Percentiles rank a stretch among this genome's conserved stretches.
phyloP scores from a whole-genome alignment of 2,797 vertebrate species.

The Acipenser transmontanus region DNA sequence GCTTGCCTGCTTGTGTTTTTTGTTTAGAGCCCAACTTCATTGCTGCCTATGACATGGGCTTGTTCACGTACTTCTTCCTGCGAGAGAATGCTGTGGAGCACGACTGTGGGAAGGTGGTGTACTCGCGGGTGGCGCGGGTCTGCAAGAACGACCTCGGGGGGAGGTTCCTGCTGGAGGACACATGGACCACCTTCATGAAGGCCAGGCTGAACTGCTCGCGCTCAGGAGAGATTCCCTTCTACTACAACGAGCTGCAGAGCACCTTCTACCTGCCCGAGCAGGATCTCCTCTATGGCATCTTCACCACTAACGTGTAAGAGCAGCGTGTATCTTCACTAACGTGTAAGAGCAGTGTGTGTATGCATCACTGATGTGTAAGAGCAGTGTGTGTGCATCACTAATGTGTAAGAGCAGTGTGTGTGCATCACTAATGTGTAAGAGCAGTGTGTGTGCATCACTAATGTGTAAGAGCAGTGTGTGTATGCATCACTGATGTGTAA shows the following conservation, averaged over 20 bases:
- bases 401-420: too few relatives aligned
- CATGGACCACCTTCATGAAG: conserved; percentile 97
- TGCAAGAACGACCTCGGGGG: conserved; percentile 96
- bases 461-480: too few relatives aligned
- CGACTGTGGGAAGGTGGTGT: conserved; percentile 90
- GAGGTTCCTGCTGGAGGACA: conserved; percentile 92
- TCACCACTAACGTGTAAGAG: conserved; percentile 97
- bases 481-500: too few relatives aligned
- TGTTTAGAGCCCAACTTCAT: conserved; percentile 90
- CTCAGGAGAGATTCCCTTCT: conserved; percentile 91
- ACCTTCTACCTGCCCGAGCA: conserved; percentile 94
- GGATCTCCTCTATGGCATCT: conserved; percentile 93
- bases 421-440: too few relatives aligned
- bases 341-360: too few relatives aligned
- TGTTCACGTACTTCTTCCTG: conserved; percentile 95
- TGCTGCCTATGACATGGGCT: conserved; percentile 88
- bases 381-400: too few relatives aligned
- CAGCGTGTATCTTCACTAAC: too few relatives aligned
- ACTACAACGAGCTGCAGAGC: conserved; percentile 95
- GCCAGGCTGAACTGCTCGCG: conserved; percentile 93
- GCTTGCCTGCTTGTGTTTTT: too few relatives aligned
- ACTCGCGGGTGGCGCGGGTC: conserved; percentile 88
- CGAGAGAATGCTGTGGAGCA: conserved; percentile 92
- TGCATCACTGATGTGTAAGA: too few relatives aligned
- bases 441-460: too few relatives aligned